Base-by-base conservation (phyloP, 2,888 invertebrate species). In the Hecatera dysodea region DNA sequence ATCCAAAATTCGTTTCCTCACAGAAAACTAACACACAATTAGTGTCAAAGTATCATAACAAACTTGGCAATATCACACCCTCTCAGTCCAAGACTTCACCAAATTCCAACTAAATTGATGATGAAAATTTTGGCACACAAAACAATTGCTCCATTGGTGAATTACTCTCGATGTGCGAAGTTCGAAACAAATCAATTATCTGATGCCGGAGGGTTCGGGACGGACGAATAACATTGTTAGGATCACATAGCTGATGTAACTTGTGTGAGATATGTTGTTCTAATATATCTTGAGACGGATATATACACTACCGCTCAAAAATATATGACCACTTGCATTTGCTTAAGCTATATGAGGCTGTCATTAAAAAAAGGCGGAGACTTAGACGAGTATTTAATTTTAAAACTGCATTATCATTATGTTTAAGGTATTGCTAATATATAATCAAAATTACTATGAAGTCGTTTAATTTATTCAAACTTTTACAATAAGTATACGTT, bases 121-220 rank as follows among this genome's bases (percentile, higher is more conserved):
- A 70, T 78, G 55, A 27, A 36, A 65, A 55, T 66, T 67, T 60
- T 57, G 55, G 56, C 65, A 44, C 48, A 53, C 42, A 61, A 52
- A 56, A 39, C 71, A 50, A 72, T 75, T 66, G 70, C 52, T 68
- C 55, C 44, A 72, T 59, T 46, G 46, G 65, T 22, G 57, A 59
- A 71, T 71, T 52, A 67, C 63, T 57, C 53, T 66, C 53, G 60
- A 71, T 72, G 71, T 71, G 65, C 50, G 46, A 83, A 83, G 55
- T 84, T 76, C 52, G 71, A 22, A 63, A 72, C 72, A 72, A 83
- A 80, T 75, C 77, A 80, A 80, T 83, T 85, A 77, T 66, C 67
- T 56, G 59, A 65, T 74, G 66, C 79, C 67, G 52, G 62, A 61
- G 76, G 71, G 67, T 61, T 67, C 39, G 12, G 22, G 44, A 52